Conservation (phyloP, 2,113 vertebrate genomes). For the Galeopterus variegatus region DNA sequence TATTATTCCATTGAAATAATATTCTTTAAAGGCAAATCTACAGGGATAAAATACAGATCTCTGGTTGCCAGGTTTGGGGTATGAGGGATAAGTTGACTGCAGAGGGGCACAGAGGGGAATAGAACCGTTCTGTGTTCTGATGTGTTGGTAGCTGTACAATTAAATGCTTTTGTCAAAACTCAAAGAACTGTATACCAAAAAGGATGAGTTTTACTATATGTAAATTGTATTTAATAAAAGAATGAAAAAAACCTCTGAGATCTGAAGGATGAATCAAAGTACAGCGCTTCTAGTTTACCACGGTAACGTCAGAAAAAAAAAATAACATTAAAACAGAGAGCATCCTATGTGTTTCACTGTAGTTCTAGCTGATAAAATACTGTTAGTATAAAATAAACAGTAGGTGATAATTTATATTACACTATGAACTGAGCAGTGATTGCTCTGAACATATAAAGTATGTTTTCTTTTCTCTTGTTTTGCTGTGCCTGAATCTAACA, state of each 20-base stretch:
- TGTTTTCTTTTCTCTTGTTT: constrained; percentile 27
- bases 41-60: neutral
- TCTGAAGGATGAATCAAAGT: constrained; percentile 21
- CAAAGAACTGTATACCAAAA: neutral
- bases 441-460: neutral
- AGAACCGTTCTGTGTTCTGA: neutral
- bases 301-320: neutral
- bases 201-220: neutral
- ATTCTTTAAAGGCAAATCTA: neutral
- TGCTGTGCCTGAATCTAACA: neutral
- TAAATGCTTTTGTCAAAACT: constrained; percentile 48
- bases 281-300: neutral
- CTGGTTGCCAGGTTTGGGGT: neutral
- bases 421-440: neutral
- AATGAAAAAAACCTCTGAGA: neutral
- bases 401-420: neutral
- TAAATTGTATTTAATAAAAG: constrained; percentile 29
- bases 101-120: neutral
- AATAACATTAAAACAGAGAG: constrained; percentile 16
- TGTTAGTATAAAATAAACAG: neutral
- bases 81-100: neutral
- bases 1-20: neutral
- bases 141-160: neutral
- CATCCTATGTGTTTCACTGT: neutral
- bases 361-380: neutral